Percentiles rank a stretch among this genome's conserved stretches.
phyloP scores from a whole-genome alignment of 2,888 invertebrate species.

The Diarsia dahlii region DNA sequence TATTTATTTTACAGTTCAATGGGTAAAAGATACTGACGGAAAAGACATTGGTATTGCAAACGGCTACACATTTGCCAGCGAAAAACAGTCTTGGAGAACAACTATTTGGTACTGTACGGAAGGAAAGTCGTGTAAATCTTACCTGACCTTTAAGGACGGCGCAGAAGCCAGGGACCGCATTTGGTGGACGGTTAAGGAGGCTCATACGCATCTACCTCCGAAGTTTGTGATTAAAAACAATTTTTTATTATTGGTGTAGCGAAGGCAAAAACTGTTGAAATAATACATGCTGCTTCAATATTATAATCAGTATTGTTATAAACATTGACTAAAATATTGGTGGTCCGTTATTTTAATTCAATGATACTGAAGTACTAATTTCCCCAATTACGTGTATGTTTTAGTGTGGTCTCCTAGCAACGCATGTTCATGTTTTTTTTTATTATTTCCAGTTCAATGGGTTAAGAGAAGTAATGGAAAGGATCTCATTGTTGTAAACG shows the following conservation, averaged over 20 bases:
- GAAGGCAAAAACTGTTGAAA: background rate
- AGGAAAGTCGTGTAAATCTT: conserved; percentile 21
- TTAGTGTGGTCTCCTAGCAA: background rate
- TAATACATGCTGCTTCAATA: background rate
- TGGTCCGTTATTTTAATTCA: background rate
- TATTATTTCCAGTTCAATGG: conserved; percentile 29
- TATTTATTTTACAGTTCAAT: conserved; percentile 59
- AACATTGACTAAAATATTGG: background rate
- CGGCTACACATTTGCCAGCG: conserved; percentile 47
- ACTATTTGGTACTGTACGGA: conserved; percentile 30
- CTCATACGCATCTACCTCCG: conserved; percentile 11
- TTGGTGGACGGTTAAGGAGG: background rate
- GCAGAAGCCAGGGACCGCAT: background rate
- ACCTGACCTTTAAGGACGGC: background rate
- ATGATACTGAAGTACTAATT: background rate
- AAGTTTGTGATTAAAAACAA: background rate
- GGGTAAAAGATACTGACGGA: conserved; percentile 50
- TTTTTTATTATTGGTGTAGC: background rate
- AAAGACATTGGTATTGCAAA: conserved; percentile 55
- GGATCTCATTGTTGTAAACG: conserved; percentile 25
- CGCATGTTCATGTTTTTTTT: background rate
- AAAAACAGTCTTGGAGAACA: background rate
- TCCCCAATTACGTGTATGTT: background rate
- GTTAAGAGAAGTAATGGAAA: conserved; percentile 21
- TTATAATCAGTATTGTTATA: background rate